phyloP scores from a whole-genome alignment of 2,888 invertebrate species.

The Pyrrhia umbra region DNA sequence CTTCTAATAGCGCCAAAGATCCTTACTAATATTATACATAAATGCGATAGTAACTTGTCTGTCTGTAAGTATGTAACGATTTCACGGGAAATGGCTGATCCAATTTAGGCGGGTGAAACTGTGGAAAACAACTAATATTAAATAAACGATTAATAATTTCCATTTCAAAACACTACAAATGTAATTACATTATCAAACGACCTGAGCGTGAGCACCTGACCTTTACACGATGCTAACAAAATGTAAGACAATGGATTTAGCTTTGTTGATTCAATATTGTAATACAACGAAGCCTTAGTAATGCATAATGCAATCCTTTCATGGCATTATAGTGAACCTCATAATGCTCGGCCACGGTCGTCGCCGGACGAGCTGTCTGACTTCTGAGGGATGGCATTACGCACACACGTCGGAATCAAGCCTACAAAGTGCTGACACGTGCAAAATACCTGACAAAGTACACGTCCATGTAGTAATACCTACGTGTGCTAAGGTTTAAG shows the following conservation, averaged over 20 bases:
- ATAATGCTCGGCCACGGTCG: slow-evolving; percentile 78
- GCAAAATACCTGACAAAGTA: slow-evolving; percentile 51
- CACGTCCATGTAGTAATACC: neutral
- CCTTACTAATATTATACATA: too few species aligned
- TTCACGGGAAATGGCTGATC: too few species aligned
- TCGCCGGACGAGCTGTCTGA: slow-evolving; percentile 56
- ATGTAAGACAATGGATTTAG: slow-evolving; percentile 68
- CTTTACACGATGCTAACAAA: slow-evolving; percentile 60
- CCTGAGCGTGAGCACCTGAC: slow-evolving; percentile 34
- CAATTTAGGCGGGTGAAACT: too few species aligned
- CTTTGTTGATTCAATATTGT: slow-evolving; percentile 74
- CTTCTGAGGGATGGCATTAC: slow-evolving; percentile 67
- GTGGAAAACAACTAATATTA: too few species aligned
- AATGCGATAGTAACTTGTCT: too few species aligned
- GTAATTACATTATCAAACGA: slow-evolving; percentile 51
- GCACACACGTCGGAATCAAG: slow-evolving; percentile 68
- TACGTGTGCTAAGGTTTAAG: neutral
- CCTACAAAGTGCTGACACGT: slow-evolving; percentile 75
- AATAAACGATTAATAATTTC: neutral
- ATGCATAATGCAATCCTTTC: slow-evolving; percentile 81
- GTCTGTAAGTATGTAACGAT: too few species aligned
- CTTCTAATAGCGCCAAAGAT: neutral
- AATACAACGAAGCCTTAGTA: slow-evolving; percentile 75
- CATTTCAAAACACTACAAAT: slow-evolving; percentile 2
- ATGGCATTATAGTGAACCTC: slow-evolving; percentile 73